phyloP scores from a whole-genome alignment of 2,113 vertebrate genomes.

The Leptocoma aspasia region DNA sequence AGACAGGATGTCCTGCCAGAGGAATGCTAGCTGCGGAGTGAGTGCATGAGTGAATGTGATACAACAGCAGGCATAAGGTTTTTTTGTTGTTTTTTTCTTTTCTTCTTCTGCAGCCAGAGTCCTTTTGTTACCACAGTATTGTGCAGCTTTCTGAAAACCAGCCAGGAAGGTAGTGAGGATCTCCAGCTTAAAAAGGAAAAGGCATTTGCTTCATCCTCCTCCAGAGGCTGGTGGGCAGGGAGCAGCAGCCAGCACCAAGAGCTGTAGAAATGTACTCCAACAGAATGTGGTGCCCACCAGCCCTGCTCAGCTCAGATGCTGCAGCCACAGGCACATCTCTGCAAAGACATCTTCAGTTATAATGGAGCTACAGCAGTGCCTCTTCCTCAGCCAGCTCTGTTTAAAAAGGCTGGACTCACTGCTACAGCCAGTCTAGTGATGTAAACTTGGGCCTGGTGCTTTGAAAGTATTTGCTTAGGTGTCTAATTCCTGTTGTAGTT shows the following conservation, averaged over 20 bases:
- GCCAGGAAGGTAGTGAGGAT: background rate
- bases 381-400: background rate
- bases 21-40: background rate
- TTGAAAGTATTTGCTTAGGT: background rate
- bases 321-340: background rate
- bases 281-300: background rate
- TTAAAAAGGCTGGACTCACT: background rate
- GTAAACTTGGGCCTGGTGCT: background rate
- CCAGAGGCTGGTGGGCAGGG: background rate
- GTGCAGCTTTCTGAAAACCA: background rate
- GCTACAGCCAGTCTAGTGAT: background rate
- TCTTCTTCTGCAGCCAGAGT: background rate
- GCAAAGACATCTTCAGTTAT: background rate
- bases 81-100: background rate
- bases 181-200: background rate
- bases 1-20: slow-evolving; percentile 38
- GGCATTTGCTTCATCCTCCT: background rate
- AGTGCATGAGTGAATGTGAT: background rate
- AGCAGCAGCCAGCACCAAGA: background rate
- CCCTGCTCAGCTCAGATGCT: background rate
- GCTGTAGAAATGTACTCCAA: background rate
- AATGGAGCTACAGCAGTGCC: background rate
- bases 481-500: background rate
- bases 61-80: background rate
- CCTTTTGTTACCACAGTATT: background rate